Base-by-base conservation (phyloP, 2,797 vertebrate genomes). In the Paratrypauchen microcephalus region DNA sequence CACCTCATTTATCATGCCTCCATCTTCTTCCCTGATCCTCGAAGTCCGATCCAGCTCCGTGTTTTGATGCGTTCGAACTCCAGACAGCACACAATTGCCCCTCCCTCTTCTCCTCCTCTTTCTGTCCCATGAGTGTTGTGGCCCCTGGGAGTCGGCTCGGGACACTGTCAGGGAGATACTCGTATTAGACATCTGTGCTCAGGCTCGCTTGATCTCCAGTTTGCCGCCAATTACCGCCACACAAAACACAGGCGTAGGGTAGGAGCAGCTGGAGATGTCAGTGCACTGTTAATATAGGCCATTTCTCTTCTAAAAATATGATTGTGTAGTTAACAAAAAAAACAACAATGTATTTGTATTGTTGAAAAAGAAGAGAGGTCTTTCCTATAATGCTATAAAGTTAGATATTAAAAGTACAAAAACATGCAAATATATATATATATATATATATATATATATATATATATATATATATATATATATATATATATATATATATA, bases 131-230 rank as follows among this genome's bases (percentile, higher is more conserved):
- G 76, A 79, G 73, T 47, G 45, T 28, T 57, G 54, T 64, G 75
- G 66, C 91, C 80, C 84, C 77, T 76, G 89, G 89, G 91, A 91
- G 39, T 65, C 48, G 47, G 57, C 64, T 52, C 26, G 57, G 66
- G 72, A 62, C 70, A 85, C 81, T 78, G 68, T 77, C 72, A 70
- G 61, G 70, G 85, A 84, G 86, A 86, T 80, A 21, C 58, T 59
- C 69, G 63, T 68, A 84, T 84, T 85, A 86, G 82, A 86, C 91
- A 91, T 88, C 90, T 92, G 92, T 56, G 84, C 77, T 76, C 72
- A 7, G 39, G 54, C 68, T 72, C 30, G 68, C 50, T 68, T 60
- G 41, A 63, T 66, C 50, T 57, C 24, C 21, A 11, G 24, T 59
- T 52, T 68, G 59, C 77, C 62, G 67, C 36, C 81, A 67, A 65